Evolutionary conservation across 2,113 vertebrate species (phyloP).

Genomic region (Pipa parva): DNA sequence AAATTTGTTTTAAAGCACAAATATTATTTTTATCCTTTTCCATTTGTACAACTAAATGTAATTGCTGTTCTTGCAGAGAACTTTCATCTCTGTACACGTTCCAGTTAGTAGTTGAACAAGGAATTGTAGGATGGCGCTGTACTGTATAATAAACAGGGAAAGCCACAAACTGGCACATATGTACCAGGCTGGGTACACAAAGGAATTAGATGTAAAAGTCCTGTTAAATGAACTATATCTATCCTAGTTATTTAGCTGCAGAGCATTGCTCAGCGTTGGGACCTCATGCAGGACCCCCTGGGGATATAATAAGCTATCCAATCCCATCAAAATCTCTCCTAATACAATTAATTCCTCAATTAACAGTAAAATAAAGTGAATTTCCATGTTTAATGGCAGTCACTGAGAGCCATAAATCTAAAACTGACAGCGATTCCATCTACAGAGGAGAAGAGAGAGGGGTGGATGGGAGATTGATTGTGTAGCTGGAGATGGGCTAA

Average conservation of each 20-base stretch:
- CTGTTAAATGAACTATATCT: not conserved
- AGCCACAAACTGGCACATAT: too few relatives aligned
- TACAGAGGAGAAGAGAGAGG: slow-evolving; percentile 5
- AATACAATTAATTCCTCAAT: slow-evolving; percentile 43
- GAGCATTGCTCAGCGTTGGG: not conserved
- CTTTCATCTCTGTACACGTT: too few relatives aligned
- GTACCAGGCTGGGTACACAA: not conserved
- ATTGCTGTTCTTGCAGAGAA: too few relatives aligned
- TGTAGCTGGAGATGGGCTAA: too few relatives aligned
- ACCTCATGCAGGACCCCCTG: slow-evolving; percentile 11
- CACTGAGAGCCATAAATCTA: slow-evolving; percentile 27
- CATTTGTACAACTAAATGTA: too few relatives aligned
- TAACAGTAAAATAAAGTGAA: slow-evolving; percentile 43
- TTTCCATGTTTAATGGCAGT: slow-evolving; percentile 31
- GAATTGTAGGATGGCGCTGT: too few relatives aligned
- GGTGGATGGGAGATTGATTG: not conserved
- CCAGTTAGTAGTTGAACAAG: too few relatives aligned
- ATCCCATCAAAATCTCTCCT: slow-evolving; percentile 40
- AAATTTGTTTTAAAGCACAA: too few relatives aligned
- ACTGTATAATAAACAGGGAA: too few relatives aligned
- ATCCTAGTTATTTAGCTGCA: not conserved
- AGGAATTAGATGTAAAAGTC: too few relatives aligned
- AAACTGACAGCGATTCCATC: slow-evolving; percentile 20
- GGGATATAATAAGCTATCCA: slow-evolving; percentile 32
- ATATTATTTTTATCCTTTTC: too few relatives aligned